Base-by-base conservation (phyloP, 2,888 invertebrate species). In the Microplitis manilae region DNA sequence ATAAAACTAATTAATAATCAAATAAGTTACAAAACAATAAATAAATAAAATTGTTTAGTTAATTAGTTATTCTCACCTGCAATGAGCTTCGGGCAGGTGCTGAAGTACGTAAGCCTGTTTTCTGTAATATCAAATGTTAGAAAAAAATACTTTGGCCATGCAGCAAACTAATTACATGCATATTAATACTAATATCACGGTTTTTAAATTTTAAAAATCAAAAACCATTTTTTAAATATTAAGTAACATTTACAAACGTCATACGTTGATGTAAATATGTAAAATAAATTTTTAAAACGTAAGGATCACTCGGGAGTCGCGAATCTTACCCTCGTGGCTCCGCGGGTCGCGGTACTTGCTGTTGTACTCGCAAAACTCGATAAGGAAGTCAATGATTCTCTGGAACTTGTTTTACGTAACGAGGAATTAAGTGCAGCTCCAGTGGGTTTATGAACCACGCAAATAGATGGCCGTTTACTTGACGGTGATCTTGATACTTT, bases 401-500 rank as follows among this genome's bases (percentile, higher is more conserved):
- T 94, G 9, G 98, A 98, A 75, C 93, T 92, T 82, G 94, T 92
- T 84, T 94, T 95, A 79, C 95, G 91, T 59, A 93, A 91, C 74
- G 92, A 85, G 75, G 85, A 81, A 80, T 83, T 92, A 85, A 93
- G 93, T 82, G 92, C 92, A 72, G 94, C 93, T 4, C 92, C 92
- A 89, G 92, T 91, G 9, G 89, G 88, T 87, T 91, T 92, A 89
- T 93, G 95, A 80, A 93, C 92, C 79, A 92, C 92, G 90, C 93
- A 94, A 81, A 92, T 91, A 83, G 92, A 92, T 68, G 93, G 93
- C 86, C 93, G 93, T 84, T 93, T 91, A 89, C 92, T 94, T 73
- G 95, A 94, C 41, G 96, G 97, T 67, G 96, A 96, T 80, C 95
- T 94, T 84, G 95, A 94, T 81, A 98, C 96, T 92, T 98, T 98